phyloP scores from a whole-genome alignment of 2,797 vertebrate species.

The Brotogeris chrysoptera region DNA sequence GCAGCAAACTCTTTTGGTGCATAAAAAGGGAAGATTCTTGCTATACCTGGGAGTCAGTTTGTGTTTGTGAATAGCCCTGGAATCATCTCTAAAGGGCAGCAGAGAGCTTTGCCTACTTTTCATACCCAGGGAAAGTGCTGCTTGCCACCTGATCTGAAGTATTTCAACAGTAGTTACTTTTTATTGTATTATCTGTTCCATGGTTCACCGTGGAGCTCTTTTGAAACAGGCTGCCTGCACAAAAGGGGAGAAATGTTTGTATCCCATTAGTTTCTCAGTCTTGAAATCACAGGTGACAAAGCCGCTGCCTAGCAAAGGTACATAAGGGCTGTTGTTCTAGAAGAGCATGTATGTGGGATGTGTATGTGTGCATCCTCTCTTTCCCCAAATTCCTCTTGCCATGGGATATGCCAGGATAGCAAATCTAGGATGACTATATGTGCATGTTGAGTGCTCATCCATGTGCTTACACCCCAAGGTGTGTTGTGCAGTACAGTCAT shows the following conservation, averaged over 20 bases:
- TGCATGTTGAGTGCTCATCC: not conserved
- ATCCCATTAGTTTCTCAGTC: not conserved
- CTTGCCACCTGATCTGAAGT: not conserved
- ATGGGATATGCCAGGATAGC: not conserved
- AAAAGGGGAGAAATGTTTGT: not conserved
- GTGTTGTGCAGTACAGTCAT: not conserved
- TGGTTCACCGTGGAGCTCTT: not conserved
- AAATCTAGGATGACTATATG: not conserved
- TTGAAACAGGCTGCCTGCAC: not conserved
- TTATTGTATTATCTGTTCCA: not conserved
- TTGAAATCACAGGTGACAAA: not conserved
- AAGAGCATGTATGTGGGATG: not conserved
- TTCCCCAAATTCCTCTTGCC: not conserved
- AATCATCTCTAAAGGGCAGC: not conserved
- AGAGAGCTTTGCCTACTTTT: not conserved
- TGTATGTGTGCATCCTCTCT: not conserved
- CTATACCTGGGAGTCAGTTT: not conserved
- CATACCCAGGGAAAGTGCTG: not conserved
- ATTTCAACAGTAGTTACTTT: not conserved
- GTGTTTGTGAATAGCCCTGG: not conserved
- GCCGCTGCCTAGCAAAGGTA: not conserved
- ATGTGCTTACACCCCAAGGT: not conserved
- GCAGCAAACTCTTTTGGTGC: not conserved
- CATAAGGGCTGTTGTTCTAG: not conserved
- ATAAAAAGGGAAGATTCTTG: not conserved